Conservation (phyloP, 2,797 vertebrate species). For the Diglossa cyanea region DNA sequence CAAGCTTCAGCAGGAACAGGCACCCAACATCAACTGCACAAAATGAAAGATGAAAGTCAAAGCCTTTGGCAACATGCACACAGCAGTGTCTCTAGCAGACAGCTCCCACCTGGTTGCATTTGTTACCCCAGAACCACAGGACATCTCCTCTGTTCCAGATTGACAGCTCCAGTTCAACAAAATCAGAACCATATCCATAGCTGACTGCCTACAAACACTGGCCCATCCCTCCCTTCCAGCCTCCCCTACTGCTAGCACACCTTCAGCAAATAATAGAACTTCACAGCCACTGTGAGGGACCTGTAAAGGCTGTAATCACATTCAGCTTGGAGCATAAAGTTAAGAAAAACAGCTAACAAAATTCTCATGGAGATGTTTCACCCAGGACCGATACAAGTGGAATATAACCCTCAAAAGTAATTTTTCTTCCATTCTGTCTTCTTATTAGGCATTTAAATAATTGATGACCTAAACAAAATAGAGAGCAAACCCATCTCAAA, state of each 20-base stretch:
- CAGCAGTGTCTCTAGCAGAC: neutral
- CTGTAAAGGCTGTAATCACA: neutral
- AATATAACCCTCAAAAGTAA: neutral
- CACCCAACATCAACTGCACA: neutral
- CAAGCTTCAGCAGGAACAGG: neutral
- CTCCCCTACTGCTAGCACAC: neutral
- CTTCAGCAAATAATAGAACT: neutral
- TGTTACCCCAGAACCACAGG: neutral
- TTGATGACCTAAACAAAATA: neutral
- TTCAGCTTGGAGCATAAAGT: neutral
- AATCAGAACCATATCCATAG: neutral
- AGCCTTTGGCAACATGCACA: neutral
- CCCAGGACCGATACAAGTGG: neutral
- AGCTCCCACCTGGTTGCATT: neutral
- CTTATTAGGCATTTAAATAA: neutral
- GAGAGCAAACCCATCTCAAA: neutral
- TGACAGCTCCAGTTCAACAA: neutral
- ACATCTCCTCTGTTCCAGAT: neutral
- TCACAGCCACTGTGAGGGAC: neutral
- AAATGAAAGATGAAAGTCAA: neutral
- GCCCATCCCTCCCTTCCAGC: neutral
- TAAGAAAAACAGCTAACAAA: neutral
- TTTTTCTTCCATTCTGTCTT: neutral
- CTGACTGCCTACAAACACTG: fast-evolving
- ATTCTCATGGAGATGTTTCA: neutral